Percentiles rank a stretch among this genome's conserved stretches.
Conservation (phyloP, 2,113 vertebrate genomes). For the Platycercus adscitus region DNA sequence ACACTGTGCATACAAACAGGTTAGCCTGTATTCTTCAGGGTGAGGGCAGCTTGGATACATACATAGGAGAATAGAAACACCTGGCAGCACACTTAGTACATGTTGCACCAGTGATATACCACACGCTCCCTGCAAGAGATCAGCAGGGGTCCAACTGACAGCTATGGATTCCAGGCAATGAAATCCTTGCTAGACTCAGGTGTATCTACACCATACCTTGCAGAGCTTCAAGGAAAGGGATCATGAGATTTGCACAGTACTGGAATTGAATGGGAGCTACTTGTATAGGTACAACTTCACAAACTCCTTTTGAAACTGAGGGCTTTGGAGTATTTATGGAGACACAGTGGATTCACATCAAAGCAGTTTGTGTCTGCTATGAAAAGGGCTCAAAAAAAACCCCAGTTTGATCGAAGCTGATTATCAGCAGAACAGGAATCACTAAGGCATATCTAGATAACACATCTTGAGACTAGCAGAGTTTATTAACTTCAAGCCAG, state of each 20-base stretch:
- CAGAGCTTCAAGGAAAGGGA: not conserved
- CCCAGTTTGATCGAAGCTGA: not conserved
- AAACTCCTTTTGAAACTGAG: not conserved
- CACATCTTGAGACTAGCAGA: not conserved
- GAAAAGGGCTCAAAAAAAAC: not conserved
- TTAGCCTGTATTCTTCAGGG: not conserved
- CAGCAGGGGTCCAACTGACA: rapidly evolving
- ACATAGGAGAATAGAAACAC: not conserved
- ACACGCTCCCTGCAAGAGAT: not conserved
- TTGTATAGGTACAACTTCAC: not conserved
- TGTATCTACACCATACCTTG: not conserved
- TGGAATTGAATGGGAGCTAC: not conserved
- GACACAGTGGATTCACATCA: not conserved
- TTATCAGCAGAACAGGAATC: not conserved
- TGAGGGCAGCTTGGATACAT: not conserved
- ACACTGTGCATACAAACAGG: not conserved
- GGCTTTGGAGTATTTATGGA: not conserved
- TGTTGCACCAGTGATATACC: not conserved
- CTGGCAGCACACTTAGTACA: not conserved
- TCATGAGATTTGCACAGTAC: not conserved
- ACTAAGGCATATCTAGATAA: not conserved
- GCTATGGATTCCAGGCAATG: not conserved
- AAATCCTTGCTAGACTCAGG: not conserved
- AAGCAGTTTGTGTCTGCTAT: not conserved
- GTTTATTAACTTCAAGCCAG: not conserved